Conservation (phyloP, 2,888 invertebrate genomes). For the Drosophila algonquin region DNA sequence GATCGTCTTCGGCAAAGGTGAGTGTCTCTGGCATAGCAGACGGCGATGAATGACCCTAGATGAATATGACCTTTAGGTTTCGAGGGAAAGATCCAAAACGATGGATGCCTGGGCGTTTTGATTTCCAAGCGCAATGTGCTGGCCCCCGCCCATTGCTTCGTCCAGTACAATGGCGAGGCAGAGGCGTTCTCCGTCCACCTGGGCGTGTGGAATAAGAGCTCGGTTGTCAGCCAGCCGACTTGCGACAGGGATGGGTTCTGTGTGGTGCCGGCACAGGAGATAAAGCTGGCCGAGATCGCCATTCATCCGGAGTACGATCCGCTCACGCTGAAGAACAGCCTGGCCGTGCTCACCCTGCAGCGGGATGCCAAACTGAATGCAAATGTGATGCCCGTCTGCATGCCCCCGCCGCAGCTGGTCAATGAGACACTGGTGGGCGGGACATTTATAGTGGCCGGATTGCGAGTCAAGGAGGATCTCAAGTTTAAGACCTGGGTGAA, state of each 20-base stretch:
- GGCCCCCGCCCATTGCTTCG: slow-evolving; percentile 66
- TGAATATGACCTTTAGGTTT: slow-evolving; percentile 33
- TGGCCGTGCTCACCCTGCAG: slow-evolving; percentile 57
- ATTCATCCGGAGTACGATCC: slow-evolving; percentile 63
- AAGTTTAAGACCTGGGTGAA: slow-evolving; percentile 56
- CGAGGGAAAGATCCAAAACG: slow-evolving; percentile 42
- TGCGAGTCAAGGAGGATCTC: slow-evolving; percentile 29
- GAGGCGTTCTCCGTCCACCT: slow-evolving; percentile 62
- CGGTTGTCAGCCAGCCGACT: slow-evolving; percentile 21
- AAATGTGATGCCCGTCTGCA: slow-evolving; percentile 61
- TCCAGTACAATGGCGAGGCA: slow-evolving; percentile 50
- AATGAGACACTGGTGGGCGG: slow-evolving; percentile 50
- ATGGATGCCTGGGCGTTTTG: slow-evolving; percentile 57
- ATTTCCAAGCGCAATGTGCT: slow-evolving; percentile 59
- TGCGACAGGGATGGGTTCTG: slow-evolving; percentile 58
- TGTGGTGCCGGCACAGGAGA: slow-evolving; percentile 60
- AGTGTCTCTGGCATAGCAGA: background rate
- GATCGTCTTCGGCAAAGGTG: slow-evolving; percentile 53
- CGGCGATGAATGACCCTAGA: background rate
- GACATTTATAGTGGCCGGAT: slow-evolving; percentile 46
- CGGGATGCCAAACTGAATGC: slow-evolving; percentile 49
- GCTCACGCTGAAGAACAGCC: slow-evolving; percentile 50
- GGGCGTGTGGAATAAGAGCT: slow-evolving; percentile 62
- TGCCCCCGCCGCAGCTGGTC: slow-evolving; percentile 50
- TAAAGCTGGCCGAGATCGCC: slow-evolving; percentile 53